Base-by-base conservation (phyloP, 2,113 vertebrate species). In the Coptodon rendalli region DNA sequence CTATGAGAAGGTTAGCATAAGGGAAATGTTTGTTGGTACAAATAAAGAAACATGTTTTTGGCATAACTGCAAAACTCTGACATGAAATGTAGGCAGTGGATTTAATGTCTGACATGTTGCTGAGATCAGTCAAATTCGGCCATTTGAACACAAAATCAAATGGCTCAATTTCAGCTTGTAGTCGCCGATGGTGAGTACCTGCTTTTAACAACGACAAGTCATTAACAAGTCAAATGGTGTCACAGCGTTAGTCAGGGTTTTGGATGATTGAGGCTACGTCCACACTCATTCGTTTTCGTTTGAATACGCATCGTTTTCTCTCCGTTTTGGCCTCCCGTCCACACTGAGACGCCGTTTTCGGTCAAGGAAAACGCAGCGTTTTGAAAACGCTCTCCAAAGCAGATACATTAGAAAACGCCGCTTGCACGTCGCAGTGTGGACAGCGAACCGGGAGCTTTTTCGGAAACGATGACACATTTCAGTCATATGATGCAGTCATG, bases 131-230 rank as follows among this genome's bases (percentile, higher is more conserved):
- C 31, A 0, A n/a, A 66, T 7, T 38, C 17, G 6, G 6, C 61
- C 19, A 5, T 19, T n/a, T 19, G 17, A 63, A 34, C 17, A 63
- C 16, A 63, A 5, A 19, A 16, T 36, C 61, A 19, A 61, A 63
- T 10, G 27, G 16, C 27, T 17, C 8, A 2, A 10, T 17, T 63
- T 34, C 5, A 6, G 59, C 29, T 63, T 34, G 16, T 34, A 11
- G 59, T 34, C 0, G 2, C 9, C 57, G 34, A 2, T 63, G 16
- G 29, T 2, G 29, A 34, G 59, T 9, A 34, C 5, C 2, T 63
- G 0, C 3, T 34, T 34, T 34, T 63, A 34, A 34, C 57, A 19
- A 4, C 1, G 50, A 52, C 50, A 38, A 66, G 17, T n/a, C 31
- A 38, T 19, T 36, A 63, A 36, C 2, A 11, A 5, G 31, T n/a